A percentile compares a stretch with the other conserved stretches of the same genome.
phyloP scores from a whole-genome alignment of 2,888 invertebrate genomes.

The Aporophyla lueneburgensis region DNA sequence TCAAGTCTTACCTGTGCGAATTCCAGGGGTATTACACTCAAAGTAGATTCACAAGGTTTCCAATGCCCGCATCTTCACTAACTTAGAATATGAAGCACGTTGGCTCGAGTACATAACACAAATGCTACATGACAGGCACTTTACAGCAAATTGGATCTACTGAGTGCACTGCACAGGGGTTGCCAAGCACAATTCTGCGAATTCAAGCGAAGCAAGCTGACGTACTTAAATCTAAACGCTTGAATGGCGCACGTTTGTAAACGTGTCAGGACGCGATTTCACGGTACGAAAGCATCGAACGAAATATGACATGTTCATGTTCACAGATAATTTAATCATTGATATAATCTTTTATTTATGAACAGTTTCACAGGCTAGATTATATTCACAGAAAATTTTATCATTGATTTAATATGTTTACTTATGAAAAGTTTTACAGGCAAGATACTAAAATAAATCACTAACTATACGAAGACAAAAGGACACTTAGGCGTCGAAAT shows the following conservation, averaged over 20 bases:
- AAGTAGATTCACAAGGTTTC: conserved; percentile 16
- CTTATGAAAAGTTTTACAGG: too few species aligned
- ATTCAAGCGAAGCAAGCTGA: conserved; percentile 41
- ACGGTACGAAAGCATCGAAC: neutral
- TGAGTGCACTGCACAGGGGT: conserved; percentile 55
- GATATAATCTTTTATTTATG: too few species aligned
- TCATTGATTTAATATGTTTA: too few species aligned
- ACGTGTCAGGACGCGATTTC: conserved; percentile 15
- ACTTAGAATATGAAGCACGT: conserved; percentile 51
- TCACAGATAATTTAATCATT: neutral
- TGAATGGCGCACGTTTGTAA: conserved; percentile 35
- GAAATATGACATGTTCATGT: conserved; percentile 4
- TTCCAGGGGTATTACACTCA: conserved; percentile 13
- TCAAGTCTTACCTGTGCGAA: conserved; percentile 6
- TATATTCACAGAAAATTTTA: too few species aligned
- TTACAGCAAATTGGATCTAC: conserved; percentile 66
- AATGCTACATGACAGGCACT: conserved; percentile 65
- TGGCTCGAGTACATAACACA: conserved; percentile 55
- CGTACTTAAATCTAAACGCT: conserved; percentile 56
- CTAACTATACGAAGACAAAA: too few species aligned
- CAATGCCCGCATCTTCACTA: conserved; percentile 35
- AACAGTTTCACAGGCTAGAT: too few species aligned
- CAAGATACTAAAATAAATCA: too few species aligned
- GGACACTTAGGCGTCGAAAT: too few species aligned
- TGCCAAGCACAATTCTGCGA: conserved; percentile 52